These are phyloP conservation scores for Papilio xuthus DNA, from an alignment of 1,140 invertebrate genomes.

Conservation along the genomic window DNA sequence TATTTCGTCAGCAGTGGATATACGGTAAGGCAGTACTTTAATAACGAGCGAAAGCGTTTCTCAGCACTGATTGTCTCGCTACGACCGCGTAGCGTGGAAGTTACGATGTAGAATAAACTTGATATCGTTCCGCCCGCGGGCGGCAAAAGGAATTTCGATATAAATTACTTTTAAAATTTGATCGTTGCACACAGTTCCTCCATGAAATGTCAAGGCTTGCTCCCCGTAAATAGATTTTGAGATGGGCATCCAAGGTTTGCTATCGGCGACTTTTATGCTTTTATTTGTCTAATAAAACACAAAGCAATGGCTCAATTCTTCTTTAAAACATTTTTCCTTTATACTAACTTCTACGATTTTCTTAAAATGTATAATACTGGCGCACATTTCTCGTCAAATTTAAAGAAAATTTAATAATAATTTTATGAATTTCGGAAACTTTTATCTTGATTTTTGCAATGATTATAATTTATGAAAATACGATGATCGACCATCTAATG, in stretches of 20 bases:
- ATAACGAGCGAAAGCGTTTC: conserved; percentile 35
- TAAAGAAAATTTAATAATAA: no score
- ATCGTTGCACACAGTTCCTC: conserved; percentile 81
- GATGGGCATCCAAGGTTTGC: conserved; percentile 76
- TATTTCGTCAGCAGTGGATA: not conserved
- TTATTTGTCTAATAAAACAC: conserved; percentile 10
- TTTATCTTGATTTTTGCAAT: no score
- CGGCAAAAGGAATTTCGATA: conserved; percentile 80
- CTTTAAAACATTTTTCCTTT: not conserved
- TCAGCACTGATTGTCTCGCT: conserved; percentile 22
- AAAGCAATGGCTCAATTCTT: not conserved
- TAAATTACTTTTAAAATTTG: conserved; percentile 82
- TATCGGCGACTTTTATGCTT: conserved; percentile 72
- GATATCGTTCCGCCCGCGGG: conserved; percentile 75
- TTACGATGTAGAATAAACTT: conserved; percentile 78
- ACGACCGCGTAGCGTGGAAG: conserved; percentile 58
- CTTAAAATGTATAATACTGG: not conserved
- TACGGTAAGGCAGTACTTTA: conserved; percentile 18
- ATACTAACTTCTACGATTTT: not conserved
- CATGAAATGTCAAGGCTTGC: conserved; percentile 79
- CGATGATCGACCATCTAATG: no score
- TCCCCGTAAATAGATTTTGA: conserved; percentile 76
- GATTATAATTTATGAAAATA: no score
- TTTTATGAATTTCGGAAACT: no score
- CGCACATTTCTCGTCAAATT: no score